Conservation (phyloP, 2,888 invertebrate genomes). For the Patella depressa region DNA sequence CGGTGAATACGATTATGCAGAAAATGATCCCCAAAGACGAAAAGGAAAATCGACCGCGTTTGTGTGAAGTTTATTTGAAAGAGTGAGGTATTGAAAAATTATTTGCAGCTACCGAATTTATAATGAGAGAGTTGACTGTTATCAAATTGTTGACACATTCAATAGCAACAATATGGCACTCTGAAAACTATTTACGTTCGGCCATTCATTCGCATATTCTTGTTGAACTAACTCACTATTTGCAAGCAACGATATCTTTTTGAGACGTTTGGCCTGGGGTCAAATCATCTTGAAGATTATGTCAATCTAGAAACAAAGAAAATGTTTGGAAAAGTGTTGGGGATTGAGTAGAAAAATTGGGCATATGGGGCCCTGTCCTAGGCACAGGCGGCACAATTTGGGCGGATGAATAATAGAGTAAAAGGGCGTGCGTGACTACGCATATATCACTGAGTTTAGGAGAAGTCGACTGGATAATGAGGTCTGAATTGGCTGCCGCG, state of each 20-base stretch:
- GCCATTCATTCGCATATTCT: constrained; percentile 10
- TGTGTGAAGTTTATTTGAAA: constrained; percentile 8
- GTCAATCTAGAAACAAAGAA: constrained; percentile 25
- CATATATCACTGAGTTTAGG: constrained; percentile 14
- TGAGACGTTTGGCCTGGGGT: constrained; percentile 26
- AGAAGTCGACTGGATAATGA: neutral
- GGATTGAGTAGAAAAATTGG: neutral
- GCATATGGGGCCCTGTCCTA: constrained; percentile 2
- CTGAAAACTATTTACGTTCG: constrained; percentile 17
- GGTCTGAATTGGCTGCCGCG: neutral
- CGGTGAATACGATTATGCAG: neutral
- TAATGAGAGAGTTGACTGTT: constrained; percentile 5
- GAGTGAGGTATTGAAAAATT: neutral
- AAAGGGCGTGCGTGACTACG: constrained; percentile 28
- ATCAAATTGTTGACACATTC: neutral
- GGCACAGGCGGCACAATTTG: constrained; percentile 5
- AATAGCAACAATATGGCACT: constrained; percentile 24
- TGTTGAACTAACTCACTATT: constrained; percentile 1
- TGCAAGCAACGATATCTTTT: constrained; percentile 16
- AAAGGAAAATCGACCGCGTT: constrained; percentile 3
- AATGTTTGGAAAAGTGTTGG: too few species aligned
- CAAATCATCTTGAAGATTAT: constrained; percentile 13
- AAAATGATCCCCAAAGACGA: neutral
- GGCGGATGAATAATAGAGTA: constrained; percentile 22
- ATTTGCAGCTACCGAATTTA: constrained; percentile 1